Percentiles rank a stretch among this genome's conserved stretches.
These are phyloP conservation scores for Aelia acuminata DNA, from an alignment of 2,888 invertebrate genomes.

Conservation along the genomic window DNA sequence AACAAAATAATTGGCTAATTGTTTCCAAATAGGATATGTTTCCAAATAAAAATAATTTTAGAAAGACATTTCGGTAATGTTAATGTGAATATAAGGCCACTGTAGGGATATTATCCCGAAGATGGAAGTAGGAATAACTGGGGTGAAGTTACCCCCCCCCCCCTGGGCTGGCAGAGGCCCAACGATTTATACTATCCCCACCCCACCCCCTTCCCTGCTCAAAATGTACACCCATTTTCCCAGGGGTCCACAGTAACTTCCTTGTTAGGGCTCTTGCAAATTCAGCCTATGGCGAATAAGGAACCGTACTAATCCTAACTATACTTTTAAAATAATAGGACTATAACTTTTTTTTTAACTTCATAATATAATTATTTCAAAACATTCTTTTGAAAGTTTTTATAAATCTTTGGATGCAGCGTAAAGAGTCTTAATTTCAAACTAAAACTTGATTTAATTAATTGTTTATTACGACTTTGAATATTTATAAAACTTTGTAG, in stretches of 20 bases:
- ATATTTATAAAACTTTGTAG: no score
- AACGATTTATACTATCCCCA: constrained; percentile 18
- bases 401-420: no score
- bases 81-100: background rate
- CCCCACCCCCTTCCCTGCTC: background rate
- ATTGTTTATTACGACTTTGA: no score
- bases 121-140: constrained; percentile 14
- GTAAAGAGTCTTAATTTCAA: no score
- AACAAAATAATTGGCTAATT: no score
- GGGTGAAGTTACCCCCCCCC: background rate
- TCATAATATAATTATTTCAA: no score
- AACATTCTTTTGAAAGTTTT: no score
- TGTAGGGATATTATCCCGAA: background rate
- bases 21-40: no score
- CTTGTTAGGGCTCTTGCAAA: background rate
- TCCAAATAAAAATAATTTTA: background rate
- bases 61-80: background rate
- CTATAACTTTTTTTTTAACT: no score
- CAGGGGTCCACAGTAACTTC: background rate
- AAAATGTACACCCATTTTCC: constrained; percentile 1
- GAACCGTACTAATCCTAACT: background rate
- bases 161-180: background rate
- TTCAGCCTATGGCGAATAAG: background rate
- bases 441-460: no score
- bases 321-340: background rate